These are phyloP conservation scores for Diarsia mendica DNA, from an alignment of 2,888 invertebrate genomes.

Conservation along the genomic window DNA sequence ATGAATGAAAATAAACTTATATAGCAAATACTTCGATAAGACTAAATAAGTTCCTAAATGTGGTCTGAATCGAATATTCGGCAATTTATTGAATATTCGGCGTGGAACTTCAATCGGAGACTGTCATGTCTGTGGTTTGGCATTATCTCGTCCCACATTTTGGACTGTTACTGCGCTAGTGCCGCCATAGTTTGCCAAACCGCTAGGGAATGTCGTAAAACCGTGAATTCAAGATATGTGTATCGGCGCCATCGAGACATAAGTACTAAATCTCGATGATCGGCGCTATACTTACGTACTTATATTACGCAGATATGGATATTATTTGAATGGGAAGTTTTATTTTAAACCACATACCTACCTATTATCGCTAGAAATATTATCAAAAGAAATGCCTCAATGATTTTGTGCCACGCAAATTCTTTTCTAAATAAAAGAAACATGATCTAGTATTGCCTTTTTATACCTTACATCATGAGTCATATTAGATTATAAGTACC, in stretches of 20 bases:
- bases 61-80: background rate
- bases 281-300: background rate
- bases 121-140: slow-evolving; percentile 14
- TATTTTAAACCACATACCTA: background rate
- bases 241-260: no score
- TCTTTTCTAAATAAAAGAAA: background rate
- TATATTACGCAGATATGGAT: background rate
- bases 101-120: background rate
- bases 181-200: slow-evolving; percentile 5
- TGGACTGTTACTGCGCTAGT: background rate
- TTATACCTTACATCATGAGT: slow-evolving; percentile 16
- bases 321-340: background rate
- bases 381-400: background rate
- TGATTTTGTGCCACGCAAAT: background rate
- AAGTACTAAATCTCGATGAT: no score
- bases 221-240: background rate
- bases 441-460: slow-evolving; percentile 1
- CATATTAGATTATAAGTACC: background rate
- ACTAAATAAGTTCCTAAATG: background rate
- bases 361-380: background rate
- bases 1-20: background rate
- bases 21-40: background rate
- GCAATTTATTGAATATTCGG: slow-evolving; percentile 4
- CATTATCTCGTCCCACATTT: background rate
- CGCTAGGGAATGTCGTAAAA: background rate